Evolutionary conservation across 2,888 invertebrate species (phyloP).

Genomic region (Cephonodes hylas): DNA sequence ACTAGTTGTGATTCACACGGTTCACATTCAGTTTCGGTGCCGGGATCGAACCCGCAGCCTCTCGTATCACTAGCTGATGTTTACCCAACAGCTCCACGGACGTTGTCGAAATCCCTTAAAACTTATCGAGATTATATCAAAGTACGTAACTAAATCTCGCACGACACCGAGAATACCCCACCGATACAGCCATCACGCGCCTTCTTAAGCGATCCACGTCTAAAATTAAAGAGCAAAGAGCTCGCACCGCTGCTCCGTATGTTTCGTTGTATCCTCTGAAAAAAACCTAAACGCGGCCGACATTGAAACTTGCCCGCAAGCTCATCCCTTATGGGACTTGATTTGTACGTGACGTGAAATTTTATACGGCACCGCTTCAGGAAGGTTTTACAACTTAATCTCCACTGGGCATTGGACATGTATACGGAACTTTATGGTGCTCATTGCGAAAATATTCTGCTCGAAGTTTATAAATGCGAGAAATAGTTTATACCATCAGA

Average conservation of each 20-base stretch:
- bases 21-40: no score
- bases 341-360: constrained; percentile 64
- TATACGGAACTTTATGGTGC: constrained; percentile 39
- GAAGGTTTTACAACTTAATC: constrained; percentile 60
- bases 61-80: no score
- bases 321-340: constrained; percentile 61
- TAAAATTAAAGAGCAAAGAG: constrained; percentile 64
- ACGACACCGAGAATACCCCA: constrained; percentile 3
- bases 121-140: no score
- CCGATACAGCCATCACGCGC: constrained; percentile 44
- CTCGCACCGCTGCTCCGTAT: constrained; percentile 47
- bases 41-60: no score
- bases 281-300: constrained; percentile 43
- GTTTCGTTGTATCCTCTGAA: constrained; percentile 41
- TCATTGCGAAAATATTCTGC: background rate
- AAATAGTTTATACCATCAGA: no score
- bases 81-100: no score
- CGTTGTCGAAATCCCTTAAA: no score
- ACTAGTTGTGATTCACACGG: no score
- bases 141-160: no score
- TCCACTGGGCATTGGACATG: constrained; percentile 45
- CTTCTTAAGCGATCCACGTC: constrained; percentile 56
- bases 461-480: background rate
- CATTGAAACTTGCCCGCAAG: constrained; percentile 64
- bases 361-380: constrained; percentile 48